Percentiles rank a stretch among this genome's conserved stretches.
phyloP scores from a whole-genome alignment of 2,113 vertebrate genomes.

The Electrona antarctica region DNA sequence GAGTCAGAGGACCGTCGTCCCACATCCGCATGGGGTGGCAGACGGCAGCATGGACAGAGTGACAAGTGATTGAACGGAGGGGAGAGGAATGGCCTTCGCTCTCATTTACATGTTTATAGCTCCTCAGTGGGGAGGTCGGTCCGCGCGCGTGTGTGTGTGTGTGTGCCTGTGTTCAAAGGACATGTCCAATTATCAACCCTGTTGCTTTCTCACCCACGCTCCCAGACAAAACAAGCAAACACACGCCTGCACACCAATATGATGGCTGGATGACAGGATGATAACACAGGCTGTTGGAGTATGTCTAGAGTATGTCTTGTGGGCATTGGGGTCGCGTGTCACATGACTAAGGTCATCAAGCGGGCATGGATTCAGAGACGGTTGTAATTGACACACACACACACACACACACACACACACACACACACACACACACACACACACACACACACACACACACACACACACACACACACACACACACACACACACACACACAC shows the following conservation, averaged over 20 bases:
- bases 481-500: background rate
- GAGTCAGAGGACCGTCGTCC: conserved; percentile 14
- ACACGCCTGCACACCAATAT: background rate
- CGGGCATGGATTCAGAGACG: too few relatives aligned
- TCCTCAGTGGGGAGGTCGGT: conserved; percentile 57
- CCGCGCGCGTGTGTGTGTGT: conserved; percentile 19
- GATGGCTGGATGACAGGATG: too few relatives aligned
- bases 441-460: background rate
- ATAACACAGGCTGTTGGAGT: too few relatives aligned
- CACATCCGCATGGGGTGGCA: conserved; percentile 34
- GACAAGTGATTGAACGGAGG: conserved; percentile 62
- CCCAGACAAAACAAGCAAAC: conserved; percentile 10
- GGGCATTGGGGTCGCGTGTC: too few relatives aligned
- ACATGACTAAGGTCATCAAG: too few relatives aligned
- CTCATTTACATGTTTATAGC: conserved; percentile 81
- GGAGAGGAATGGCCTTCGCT: conserved; percentile 39
- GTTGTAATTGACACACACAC: background rate
- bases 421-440: background rate
- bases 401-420: conserved; percentile 17
- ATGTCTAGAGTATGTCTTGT: too few relatives aligned
- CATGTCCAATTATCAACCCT: conserved; percentile 76
- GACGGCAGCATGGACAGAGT: conserved; percentile 39
- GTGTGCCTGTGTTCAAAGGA: conserved; percentile 30
- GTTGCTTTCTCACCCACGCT: conserved; percentile 35
- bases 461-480: background rate